A percentile compares a stretch with the other conserved stretches of the same genome.
phyloP scores from a whole-genome alignment of 2,888 invertebrate species.

The Acanthacorydalis orientalis region DNA sequence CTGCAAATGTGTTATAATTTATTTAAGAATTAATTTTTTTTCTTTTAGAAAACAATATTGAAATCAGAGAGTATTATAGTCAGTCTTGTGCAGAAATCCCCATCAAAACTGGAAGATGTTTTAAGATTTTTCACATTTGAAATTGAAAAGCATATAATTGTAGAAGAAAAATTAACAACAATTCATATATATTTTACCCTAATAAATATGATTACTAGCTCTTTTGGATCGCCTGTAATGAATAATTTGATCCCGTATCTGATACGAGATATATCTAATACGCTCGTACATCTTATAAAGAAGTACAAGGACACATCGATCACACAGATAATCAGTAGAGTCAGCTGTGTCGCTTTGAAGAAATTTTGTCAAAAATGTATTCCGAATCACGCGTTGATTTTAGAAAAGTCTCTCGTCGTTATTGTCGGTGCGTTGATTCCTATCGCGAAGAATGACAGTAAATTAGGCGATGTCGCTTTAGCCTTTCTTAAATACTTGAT shows the following conservation, averaged over 20 bases:
- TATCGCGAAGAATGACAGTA: slow-evolving; percentile 20
- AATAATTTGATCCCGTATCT: slow-evolving; percentile 33
- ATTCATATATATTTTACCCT: slow-evolving; percentile 40
- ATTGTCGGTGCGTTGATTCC: slow-evolving; percentile 35
- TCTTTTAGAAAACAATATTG: neutral
- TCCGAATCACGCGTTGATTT: slow-evolving; percentile 24
- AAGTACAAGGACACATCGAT: slow-evolving; percentile 26
- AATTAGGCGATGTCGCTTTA: slow-evolving; percentile 6
- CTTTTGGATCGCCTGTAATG: slow-evolving; percentile 16
- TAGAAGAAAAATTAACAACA: slow-evolving; percentile 33
- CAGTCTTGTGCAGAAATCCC: slow-evolving; percentile 20
- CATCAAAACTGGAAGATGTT: slow-evolving; percentile 34
- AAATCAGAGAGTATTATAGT: neutral
- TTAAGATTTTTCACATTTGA: slow-evolving; percentile 31
- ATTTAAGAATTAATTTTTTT: too few relatives aligned
- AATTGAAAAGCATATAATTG: slow-evolving; percentile 27
- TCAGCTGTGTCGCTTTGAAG: slow-evolving; percentile 22
- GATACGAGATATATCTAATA: slow-evolving; percentile 36
- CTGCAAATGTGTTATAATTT: too few relatives aligned
- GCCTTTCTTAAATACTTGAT: slow-evolving; percentile 34
- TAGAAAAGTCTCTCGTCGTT: slow-evolving; percentile 31
- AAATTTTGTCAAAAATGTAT: slow-evolving; percentile 27
- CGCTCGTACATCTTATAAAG: slow-evolving; percentile 17
- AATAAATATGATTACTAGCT: slow-evolving; percentile 25
- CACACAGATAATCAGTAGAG: slow-evolving; percentile 21